phyloP scores from a whole-genome alignment of 2,888 invertebrate genomes.

The Leucania comma region DNA sequence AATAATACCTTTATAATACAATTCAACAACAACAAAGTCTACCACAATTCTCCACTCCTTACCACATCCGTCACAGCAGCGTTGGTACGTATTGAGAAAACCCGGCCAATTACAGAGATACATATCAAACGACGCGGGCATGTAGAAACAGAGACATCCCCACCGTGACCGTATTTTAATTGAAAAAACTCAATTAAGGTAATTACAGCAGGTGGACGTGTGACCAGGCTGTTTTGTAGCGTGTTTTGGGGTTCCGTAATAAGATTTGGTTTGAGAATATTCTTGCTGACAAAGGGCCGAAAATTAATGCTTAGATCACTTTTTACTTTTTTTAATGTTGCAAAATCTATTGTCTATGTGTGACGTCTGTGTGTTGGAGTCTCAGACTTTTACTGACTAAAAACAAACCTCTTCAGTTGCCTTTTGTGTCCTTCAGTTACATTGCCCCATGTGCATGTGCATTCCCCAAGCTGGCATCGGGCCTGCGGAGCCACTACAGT shows the following conservation, averaged over 20 bases:
- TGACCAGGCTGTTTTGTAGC: constrained; percentile 64
- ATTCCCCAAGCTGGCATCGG: too few relatives aligned
- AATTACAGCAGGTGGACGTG: constrained; percentile 77
- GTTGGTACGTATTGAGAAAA: constrained; percentile 65
- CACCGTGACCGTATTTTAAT: constrained; percentile 72
- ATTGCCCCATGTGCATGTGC: too few relatives aligned
- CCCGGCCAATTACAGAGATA: constrained; percentile 77
- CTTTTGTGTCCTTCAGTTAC: too few relatives aligned
- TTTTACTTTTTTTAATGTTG: too few relatives aligned
- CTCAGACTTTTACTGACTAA: too few relatives aligned
- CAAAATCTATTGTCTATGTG: too few relatives aligned
- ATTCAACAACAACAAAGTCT: constrained; percentile 32
- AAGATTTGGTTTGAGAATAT: neutral
- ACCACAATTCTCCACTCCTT: constrained; percentile 25
- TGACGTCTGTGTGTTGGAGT: too few relatives aligned
- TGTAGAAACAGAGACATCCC: constrained; percentile 71
- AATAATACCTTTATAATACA: neutral
- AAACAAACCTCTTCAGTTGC: too few relatives aligned
- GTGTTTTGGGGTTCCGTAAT: constrained; percentile 54
- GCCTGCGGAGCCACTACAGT: too few relatives aligned
- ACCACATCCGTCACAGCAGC: constrained; percentile 49
- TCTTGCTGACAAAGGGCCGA: too few relatives aligned
- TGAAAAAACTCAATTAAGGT: constrained; percentile 78
- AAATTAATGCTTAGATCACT: too few relatives aligned
- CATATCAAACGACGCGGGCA: constrained; percentile 69